Evolutionary conservation across 1,140 invertebrate genomes (phyloP).

Genomic region (Zaprionus inermis): DNA sequence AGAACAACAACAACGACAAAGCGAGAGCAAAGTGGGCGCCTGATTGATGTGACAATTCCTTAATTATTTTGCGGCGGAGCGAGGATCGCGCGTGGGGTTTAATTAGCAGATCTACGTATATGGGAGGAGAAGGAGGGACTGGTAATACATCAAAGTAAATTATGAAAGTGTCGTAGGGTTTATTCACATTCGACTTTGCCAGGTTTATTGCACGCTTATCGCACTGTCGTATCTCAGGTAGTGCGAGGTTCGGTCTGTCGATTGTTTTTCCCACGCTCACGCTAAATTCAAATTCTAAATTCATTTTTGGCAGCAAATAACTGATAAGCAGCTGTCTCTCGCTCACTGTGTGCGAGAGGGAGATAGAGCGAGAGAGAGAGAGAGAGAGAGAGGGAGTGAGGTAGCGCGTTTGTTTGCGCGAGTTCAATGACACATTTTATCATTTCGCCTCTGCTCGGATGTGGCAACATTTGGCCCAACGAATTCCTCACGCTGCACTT

Average conservation of each 20-base stretch:
- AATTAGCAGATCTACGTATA: conserved; percentile 15
- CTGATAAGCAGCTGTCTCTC: conserved; percentile 36
- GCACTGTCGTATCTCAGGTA: neutral
- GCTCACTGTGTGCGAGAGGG: neutral
- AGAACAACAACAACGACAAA: conserved; percentile 29
- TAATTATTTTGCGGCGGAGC: conserved; percentile 72
- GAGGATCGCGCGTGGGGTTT: conserved; percentile 15
- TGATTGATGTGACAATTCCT: conserved; percentile 80
- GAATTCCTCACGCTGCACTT: conserved; percentile 13
- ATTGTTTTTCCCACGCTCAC: conserved; percentile 51
- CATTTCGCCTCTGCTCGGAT: conserved; percentile 32
- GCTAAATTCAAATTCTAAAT: conserved; percentile 15
- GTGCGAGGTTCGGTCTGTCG: neutral
- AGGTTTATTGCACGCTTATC: conserved; percentile 64
- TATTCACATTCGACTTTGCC: conserved; percentile 58
- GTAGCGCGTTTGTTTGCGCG: neutral
- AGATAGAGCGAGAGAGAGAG: neutral
- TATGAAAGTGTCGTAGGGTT: conserved; percentile 56
- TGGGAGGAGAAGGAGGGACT: neutral
- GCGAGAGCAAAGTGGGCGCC: conserved; percentile 57
- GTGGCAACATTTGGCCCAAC: conserved; percentile 44
- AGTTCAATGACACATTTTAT: conserved; percentile 54
- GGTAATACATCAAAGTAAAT: conserved; percentile 76
- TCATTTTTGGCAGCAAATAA: conserved; percentile 34
- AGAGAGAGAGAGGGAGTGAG: neutral